Conservation (phyloP, 2,888 invertebrate species). For the Eulithis prunata region DNA sequence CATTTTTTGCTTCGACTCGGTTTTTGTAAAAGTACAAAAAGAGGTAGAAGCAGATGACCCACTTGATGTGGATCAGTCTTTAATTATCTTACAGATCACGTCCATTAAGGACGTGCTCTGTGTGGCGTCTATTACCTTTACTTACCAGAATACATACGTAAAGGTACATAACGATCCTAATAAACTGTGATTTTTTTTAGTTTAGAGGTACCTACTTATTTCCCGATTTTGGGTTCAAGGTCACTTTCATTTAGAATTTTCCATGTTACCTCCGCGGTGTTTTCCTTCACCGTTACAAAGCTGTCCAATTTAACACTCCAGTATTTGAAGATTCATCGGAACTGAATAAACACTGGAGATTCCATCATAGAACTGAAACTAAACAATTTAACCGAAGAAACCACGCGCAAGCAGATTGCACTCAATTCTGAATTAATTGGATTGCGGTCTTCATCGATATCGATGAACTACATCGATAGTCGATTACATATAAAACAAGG, state of each 20-base stretch:
- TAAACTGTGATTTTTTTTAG: too few relatives aligned
- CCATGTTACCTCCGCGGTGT: too few relatives aligned
- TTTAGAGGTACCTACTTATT: too few relatives aligned
- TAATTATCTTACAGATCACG: too few relatives aligned
- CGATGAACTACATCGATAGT: constrained; percentile 21
- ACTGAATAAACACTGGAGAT: constrained; percentile 11
- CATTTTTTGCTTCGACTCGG: background rate
- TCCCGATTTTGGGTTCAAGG: too few relatives aligned
- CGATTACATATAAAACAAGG: constrained; percentile 17
- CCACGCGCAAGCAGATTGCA: constrained; percentile 26
- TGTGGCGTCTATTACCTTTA: too few relatives aligned
- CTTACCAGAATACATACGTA: too few relatives aligned
- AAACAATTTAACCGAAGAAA: constrained; percentile 30
- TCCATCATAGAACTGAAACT: constrained; percentile 13
- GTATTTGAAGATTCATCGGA: background rate
- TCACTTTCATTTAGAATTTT: background rate
- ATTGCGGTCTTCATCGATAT: constrained; percentile 10
- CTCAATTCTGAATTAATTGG: constrained; percentile 35
- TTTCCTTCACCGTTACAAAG: background rate
- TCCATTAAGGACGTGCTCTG: too few relatives aligned
- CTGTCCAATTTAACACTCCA: background rate
- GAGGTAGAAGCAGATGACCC: too few relatives aligned
- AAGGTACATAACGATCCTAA: too few relatives aligned
- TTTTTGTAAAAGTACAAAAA: too few relatives aligned
- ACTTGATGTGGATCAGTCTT: too few relatives aligned